These are phyloP conservation scores for Halcyon chelicuti DNA, from an alignment of 2,797 vertebrate genomes.

Conservation along the genomic window DNA sequence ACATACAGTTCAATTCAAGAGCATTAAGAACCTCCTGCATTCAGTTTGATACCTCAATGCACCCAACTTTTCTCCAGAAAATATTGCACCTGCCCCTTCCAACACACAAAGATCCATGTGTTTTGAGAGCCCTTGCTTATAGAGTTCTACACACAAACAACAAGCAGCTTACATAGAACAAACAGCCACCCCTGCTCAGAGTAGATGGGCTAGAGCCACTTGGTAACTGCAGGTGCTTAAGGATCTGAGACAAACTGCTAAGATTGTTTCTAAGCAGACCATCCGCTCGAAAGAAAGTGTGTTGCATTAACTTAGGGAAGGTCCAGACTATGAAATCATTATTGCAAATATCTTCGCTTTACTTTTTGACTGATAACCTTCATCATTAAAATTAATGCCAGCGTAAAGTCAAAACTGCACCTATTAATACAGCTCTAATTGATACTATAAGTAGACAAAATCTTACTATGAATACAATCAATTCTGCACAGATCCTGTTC, in stretches of 20 bases:
- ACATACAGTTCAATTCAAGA: not conserved
- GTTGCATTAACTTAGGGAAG: not conserved
- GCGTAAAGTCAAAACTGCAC: conserved; percentile 46
- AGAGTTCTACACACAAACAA: not conserved
- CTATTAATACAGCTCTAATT: conserved; percentile 76
- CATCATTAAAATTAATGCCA: conserved; percentile 78
- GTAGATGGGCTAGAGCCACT: not conserved
- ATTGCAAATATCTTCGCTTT: conserved; percentile 37
- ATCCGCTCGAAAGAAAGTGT: not conserved
- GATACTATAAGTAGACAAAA: conserved; percentile 48
- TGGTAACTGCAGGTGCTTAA: not conserved
- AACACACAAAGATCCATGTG: not conserved
- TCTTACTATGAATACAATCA: conserved; percentile 63
- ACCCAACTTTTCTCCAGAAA: not conserved
- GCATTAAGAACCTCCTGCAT: not conserved
- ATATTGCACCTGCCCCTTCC: not conserved
- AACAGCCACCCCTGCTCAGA: not conserved
- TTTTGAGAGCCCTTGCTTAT: not conserved
- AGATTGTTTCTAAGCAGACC: not conserved
- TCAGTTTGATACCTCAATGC: not conserved
- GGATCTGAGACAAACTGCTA: not conserved
- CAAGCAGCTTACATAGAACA: not conserved
- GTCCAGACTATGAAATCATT: conserved; percentile 23
- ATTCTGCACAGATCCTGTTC: conserved; percentile 65
- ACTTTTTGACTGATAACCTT: conserved; percentile 75